A percentile compares a stretch with the other conserved stretches of the same genome.
These are phyloP conservation scores for Rotaria sp. DNA, from an alignment of 2,888 invertebrate species.

Conservation along the genomic window DNA sequence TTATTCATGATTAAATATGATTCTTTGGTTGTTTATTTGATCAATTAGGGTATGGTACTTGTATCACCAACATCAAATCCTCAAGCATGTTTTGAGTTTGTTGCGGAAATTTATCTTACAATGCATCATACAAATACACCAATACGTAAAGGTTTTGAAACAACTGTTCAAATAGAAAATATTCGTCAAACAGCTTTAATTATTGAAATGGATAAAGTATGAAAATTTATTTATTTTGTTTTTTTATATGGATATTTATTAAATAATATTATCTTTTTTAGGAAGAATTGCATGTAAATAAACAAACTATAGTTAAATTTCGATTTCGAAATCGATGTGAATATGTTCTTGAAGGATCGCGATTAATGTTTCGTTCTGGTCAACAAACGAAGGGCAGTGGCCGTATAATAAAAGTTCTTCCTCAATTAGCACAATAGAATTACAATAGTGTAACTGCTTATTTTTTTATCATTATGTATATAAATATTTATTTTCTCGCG, in stretches of 20 bases:
- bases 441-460: not conserved
- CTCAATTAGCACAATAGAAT: not conserved
- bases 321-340: constrained; percentile 81
- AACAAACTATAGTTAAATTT: constrained; percentile 76
- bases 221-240: constrained; percentile 29
- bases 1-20: not conserved
- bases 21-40: not conserved
- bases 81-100: constrained; percentile 55
- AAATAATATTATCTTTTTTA: constrained; percentile 27
- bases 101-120: constrained; percentile 79
- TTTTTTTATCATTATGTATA: not conserved
- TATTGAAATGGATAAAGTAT: constrained; percentile 59
- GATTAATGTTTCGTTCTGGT: constrained; percentile 15
- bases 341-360: constrained; percentile 61
- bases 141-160: constrained; percentile 58
- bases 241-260: no score
- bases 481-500: not conserved
- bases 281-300: constrained; percentile 62
- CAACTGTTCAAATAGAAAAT: constrained; percentile 88
- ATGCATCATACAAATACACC: constrained; percentile 67
- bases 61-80: constrained; percentile 47
- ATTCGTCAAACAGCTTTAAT: constrained; percentile 89
- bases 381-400: not conserved
- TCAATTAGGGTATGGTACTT: constrained; percentile 54
- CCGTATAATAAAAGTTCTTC: not conserved